A percentile compares a stretch with the other conserved stretches of the same genome.
phyloP scores from a whole-genome alignment of 53 echinoderm and acorn worm genomes.

The Zoroaster sp. region DNA sequence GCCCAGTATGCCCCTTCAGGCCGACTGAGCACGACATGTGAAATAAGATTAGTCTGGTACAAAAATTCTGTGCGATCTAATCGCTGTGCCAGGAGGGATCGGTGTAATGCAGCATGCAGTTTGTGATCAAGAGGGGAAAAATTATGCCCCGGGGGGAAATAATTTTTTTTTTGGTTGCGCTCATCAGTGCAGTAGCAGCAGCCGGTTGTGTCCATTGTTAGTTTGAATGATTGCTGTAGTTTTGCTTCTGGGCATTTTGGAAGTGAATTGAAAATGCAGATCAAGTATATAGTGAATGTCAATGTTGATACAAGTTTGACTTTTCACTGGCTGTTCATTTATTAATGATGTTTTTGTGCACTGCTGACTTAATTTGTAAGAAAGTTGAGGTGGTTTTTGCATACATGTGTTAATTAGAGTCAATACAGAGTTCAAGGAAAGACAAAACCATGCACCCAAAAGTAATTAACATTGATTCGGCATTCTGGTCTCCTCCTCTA shows the following conservation, averaged over 20 bases:
- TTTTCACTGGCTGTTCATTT: too few species aligned
- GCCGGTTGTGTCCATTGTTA: neutral
- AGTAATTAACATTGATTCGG: too few species aligned
- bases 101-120: slow-evolving; percentile 45
- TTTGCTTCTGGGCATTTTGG: neutral
- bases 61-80: neutral
- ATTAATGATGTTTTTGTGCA: too few species aligned
- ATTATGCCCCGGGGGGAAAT: slow-evolving; percentile 14
- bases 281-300: neutral
- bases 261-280: neutral
- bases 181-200: neutral
- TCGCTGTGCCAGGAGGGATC: slow-evolving; percentile 7
- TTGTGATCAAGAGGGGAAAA: neutral
- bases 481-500: too few species aligned
- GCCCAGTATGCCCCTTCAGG: neutral
- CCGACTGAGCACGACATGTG: neutral
- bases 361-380: too few species aligned
- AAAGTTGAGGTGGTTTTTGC: too few species aligned
- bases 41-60: slow-evolving; percentile 28
- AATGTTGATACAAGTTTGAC: neutral
- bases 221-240: slow-evolving; percentile 12
- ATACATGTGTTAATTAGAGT: too few species aligned
- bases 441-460: too few species aligned
- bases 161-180: neutral
- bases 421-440: too few species aligned